A percentile compares a stretch with the other conserved stretches of the same genome.
phyloP scores from a whole-genome alignment of 2,113 vertebrate genomes.

The Isurus oxyrinchus region DNA sequence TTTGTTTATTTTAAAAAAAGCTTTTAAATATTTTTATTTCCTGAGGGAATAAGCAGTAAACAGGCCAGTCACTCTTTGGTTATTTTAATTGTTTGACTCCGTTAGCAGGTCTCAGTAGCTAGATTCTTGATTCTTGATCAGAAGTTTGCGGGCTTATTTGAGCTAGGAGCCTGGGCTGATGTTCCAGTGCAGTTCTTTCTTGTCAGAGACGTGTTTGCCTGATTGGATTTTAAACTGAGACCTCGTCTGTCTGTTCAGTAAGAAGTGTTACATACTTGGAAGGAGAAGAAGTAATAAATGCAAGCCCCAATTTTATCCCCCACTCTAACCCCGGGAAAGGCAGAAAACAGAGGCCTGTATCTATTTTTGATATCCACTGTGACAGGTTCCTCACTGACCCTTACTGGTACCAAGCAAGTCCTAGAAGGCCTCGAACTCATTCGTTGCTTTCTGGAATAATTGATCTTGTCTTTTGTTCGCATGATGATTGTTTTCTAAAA shows the following conservation, averaged over 20 bases:
- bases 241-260: neutral
- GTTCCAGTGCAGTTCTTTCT: neutral
- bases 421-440: neutral
- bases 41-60: neutral
- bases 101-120: neutral
- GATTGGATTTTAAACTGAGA: neutral
- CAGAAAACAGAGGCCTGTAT: neutral
- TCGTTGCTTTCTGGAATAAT: neutral
- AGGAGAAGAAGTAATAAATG: neutral
- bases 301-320: neutral
- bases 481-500: neutral
- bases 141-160: neutral
- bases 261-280: neutral
- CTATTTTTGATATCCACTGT: neutral
- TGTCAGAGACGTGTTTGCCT: neutral
- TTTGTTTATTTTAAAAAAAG: neutral
- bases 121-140: neutral
- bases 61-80: neutral
- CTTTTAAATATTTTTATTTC: slow-evolving; percentile 32
- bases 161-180: neutral
- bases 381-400: neutral
- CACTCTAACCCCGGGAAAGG: neutral
- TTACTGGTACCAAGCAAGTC: neutral
- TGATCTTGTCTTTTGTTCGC: neutral
- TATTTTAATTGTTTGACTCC: neutral